A percentile compares a stretch with the other conserved stretches of the same genome.
Conservation (phyloP, 92 coral and sea anemone genomes). For the Epizoanthus rinbou region DNA sequence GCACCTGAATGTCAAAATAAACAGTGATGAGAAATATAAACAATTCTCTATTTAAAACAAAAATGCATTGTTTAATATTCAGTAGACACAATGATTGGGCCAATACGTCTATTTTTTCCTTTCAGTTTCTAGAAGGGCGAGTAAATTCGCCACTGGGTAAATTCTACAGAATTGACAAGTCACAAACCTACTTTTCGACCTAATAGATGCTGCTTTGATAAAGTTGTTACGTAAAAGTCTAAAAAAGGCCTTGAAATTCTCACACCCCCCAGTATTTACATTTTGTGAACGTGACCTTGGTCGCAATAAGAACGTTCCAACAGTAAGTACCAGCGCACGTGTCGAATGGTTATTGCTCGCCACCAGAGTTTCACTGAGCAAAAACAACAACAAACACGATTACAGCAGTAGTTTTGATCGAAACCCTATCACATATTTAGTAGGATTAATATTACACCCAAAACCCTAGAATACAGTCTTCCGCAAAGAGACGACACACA, state of each 20-base stretch:
- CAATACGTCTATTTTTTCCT: not conserved
- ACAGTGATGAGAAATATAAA: not conserved
- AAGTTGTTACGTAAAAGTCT: not conserved
- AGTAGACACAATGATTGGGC: not conserved
- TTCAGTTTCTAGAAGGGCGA: not conserved
- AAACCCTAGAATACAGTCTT: not conserved
- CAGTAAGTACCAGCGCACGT: not conserved
- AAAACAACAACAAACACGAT: not conserved
- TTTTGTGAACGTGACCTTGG: constrained; percentile 24
- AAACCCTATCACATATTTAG: not conserved
- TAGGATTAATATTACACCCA: not conserved
- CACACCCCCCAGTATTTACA: not conserved
- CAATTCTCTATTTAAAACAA: not conserved
- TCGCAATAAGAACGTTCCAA: not conserved
- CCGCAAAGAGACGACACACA: constrained; percentile 3
- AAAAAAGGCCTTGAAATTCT: not conserved
- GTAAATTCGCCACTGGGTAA: not conserved
- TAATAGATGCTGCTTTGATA: not conserved
- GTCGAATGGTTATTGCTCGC: constrained; percentile 8
- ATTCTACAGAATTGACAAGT: not conserved
- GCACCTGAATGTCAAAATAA: not conserved
- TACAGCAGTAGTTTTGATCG: not conserved
- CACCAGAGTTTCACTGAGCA: not conserved
- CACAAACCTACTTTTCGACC: not conserved
- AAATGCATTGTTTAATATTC: constrained; percentile 11